Conservation (phyloP, 1,140 invertebrate species). For the Druon quercuslanigerum region DNA sequence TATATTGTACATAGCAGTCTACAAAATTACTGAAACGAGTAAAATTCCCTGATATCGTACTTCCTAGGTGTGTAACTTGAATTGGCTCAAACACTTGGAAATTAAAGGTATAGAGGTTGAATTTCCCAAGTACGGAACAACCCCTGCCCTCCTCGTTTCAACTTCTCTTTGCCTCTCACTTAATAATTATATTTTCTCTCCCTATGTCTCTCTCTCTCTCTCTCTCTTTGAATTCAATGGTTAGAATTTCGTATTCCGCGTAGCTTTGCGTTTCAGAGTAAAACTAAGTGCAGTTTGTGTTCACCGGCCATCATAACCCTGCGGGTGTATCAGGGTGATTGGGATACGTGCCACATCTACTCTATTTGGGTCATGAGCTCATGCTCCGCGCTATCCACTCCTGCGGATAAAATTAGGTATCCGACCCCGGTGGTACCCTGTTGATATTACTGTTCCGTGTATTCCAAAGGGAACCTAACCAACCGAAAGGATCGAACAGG, state of each 20-base stretch:
- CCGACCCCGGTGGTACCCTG: slow-evolving; percentile 24
- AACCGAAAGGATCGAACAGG: slow-evolving; percentile 35
- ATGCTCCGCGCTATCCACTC: slow-evolving; percentile 45
- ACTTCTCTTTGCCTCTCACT: not conserved
- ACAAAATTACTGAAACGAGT: not conserved
- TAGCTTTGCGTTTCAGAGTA: slow-evolving; percentile 51
- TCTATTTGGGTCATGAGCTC: slow-evolving; percentile 46
- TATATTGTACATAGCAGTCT: not conserved
- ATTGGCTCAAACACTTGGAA: not conserved
- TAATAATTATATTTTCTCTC: not conserved
- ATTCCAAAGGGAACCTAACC: not conserved
- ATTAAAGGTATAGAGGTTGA: not conserved
- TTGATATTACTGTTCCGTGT: slow-evolving; percentile 2
- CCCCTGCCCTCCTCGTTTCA: not conserved
- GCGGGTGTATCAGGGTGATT: slow-evolving; percentile 54
- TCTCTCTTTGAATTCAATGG: slow-evolving; percentile 31
- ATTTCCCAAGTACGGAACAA: not conserved
- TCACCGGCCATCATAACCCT: slow-evolving; percentile 55
- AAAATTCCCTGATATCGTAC: slow-evolving; percentile 4
- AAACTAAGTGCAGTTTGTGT: slow-evolving; percentile 63
- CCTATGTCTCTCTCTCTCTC: not conserved
- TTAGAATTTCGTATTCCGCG: slow-evolving; percentile 59
- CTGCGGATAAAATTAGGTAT: slow-evolving; percentile 55
- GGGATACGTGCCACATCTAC: slow-evolving; percentile 54
- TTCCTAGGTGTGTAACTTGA: too few relatives aligned